Conservation (phyloP, 2,888 invertebrate species). For the Abscondita cerata region DNA sequence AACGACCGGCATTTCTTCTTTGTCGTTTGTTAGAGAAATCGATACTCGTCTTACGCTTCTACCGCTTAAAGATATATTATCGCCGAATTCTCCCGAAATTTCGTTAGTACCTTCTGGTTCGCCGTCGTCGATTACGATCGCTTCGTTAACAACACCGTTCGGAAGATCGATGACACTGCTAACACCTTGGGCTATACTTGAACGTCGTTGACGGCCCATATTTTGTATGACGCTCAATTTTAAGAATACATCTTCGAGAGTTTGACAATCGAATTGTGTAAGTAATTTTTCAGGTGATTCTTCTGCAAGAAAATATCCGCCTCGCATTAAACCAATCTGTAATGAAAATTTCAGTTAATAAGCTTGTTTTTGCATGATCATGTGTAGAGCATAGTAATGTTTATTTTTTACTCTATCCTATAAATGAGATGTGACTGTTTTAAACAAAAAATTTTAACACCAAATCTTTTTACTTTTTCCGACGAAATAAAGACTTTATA, state of each 20-base stretch:
- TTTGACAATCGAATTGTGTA: conserved; percentile 73
- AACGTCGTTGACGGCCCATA: conserved; percentile 79
- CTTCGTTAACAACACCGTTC: conserved; percentile 69
- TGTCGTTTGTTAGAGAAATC: background rate
- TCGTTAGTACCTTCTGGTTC: conserved; percentile 75
- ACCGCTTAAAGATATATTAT: conserved; percentile 81
- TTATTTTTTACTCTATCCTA: too few relatives aligned
- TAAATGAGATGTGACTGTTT: too few relatives aligned
- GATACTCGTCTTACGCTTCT: conserved; percentile 60
- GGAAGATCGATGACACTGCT: conserved; percentile 72
- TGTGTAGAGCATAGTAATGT: too few relatives aligned
- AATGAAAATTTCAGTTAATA: conserved; percentile 30
- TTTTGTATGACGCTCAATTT: conserved; percentile 83
- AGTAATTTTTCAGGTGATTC: conserved; percentile 78
- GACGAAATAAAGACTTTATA: too few relatives aligned
- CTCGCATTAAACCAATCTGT: conserved; percentile 84
- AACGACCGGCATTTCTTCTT: conserved; percentile 63
- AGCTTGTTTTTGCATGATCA: too few relatives aligned
- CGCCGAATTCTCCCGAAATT: conserved; percentile 87
- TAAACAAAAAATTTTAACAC: too few relatives aligned
- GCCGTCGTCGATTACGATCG: conserved; percentile 70
- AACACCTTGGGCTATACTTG: conserved; percentile 80
- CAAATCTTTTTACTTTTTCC: too few relatives aligned
- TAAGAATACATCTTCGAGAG: conserved; percentile 81
- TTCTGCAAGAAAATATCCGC: conserved; percentile 83